Evolutionary conservation across 2,888 invertebrate genomes (phyloP).

Genomic region (Temnothorax unifasciatus): DNA sequence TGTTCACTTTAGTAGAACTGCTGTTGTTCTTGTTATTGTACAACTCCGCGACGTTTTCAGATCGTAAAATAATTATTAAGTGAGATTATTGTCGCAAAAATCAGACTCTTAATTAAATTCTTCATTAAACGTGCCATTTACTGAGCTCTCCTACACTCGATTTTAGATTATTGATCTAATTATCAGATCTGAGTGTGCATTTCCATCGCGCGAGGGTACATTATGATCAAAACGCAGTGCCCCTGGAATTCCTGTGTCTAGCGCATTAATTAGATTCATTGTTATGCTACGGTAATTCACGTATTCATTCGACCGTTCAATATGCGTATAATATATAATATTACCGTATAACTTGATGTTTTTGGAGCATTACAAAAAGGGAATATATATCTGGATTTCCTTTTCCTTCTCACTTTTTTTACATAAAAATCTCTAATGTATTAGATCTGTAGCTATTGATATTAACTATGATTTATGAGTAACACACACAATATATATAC

Average conservation of each 20-base stretch:
- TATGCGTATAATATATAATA: background rate
- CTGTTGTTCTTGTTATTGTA: background rate
- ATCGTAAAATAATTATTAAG: background rate
- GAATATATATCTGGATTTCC: background rate
- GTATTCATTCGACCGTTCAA: slow-evolving; percentile 19
- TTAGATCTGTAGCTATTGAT: background rate
- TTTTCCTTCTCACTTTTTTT: background rate
- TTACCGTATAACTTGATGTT: background rate
- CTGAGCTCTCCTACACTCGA: background rate
- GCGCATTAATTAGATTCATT: slow-evolving; percentile 24
- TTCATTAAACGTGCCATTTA: background rate
- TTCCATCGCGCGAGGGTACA: background rate
- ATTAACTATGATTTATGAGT: background rate
- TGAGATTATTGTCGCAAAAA: background rate
- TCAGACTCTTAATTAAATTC: background rate
- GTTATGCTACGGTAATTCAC: slow-evolving; percentile 9
- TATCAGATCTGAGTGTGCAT: background rate
- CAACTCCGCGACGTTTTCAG: background rate
- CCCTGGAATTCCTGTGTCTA: slow-evolving; percentile 32
- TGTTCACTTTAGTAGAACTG: background rate
- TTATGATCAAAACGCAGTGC: slow-evolving; percentile 28
- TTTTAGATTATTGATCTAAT: slow-evolving; percentile 28
- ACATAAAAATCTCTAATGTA: background rate
- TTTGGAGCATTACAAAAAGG: background rate
- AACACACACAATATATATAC: background rate